Percentiles rank a stretch among this genome's conserved stretches.
Evolutionary conservation across 2,888 invertebrate species (phyloP).

Genomic region (Apamea monoglypha): DNA sequence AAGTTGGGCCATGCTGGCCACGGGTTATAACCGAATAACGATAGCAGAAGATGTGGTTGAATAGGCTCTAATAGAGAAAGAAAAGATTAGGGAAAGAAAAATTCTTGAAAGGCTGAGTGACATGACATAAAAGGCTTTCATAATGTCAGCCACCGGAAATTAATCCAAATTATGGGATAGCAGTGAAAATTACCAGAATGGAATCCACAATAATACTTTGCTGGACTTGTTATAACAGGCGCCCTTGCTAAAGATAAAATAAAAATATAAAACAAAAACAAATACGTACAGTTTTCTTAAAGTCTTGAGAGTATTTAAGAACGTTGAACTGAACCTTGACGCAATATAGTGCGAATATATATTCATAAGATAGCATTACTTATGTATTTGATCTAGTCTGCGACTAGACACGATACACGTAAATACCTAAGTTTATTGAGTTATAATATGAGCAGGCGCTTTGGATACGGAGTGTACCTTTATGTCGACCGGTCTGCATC

Average conservation of each 20-base stretch:
- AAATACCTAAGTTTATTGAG: constrained; percentile 28
- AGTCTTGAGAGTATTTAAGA: constrained; percentile 23
- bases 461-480: neutral
- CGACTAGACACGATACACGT: constrained; percentile 2
- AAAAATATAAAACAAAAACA: neutral
- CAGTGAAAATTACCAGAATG: neutral
- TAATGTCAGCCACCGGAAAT: neutral
- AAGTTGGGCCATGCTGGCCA: constrained; percentile 12
- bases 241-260: neutral
- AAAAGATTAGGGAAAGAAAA: neutral
- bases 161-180: neutral
- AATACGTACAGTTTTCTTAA: constrained; percentile 18
- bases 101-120: neutral
- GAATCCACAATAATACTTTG: neutral
- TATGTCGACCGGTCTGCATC: neutral
- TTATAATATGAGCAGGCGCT: constrained; percentile 19
- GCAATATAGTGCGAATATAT: constrained; percentile 20
- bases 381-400: constrained; percentile 42
- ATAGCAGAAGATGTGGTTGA: neutral
- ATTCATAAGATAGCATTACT: constrained; percentile 38
- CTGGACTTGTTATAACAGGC: neutral
- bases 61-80: neutral
- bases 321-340: constrained; percentile 33
- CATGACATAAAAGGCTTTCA: neutral
- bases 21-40: neutral